Evolutionary conservation across 2,113 vertebrate species (phyloP), one percentile per base, ranked within the genome.

Genomic region (Lipotes vexillifer): DNA sequence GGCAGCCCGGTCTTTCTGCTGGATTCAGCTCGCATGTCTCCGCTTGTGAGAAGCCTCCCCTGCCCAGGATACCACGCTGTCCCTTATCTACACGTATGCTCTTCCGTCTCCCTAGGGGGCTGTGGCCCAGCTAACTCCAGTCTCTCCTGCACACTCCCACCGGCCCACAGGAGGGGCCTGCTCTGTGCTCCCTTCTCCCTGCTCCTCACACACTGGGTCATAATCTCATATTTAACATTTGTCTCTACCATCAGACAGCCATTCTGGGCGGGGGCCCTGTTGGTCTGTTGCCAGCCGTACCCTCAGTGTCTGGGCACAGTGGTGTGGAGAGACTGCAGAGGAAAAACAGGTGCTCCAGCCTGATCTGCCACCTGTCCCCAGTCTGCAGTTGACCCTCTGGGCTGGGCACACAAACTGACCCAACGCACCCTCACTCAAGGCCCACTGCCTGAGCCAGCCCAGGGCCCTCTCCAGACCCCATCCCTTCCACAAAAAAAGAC

Each of bases 401-500:
- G 38, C 14, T 0, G 0, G 57, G 36, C 78, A 44, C 44, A 21
- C 1, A 25, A 29, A 59, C 33, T 10, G 18, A 29, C 61, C 2
- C 0, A 36, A 11, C 0, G 1, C n/a, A 33, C 29, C 31, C 61
- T n/a, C 8, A 8, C 57, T 25, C 5, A 18, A 38, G 25, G 31
- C 8, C 59, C 9, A 10, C 23, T 27, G 14, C 75, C 33, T 2
- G 12, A 49, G 15, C 44, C 0, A 0, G 2, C 17, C 46, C 6
- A 57, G 59, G 20, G n/a, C n/a, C 55, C 29, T 49, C 57, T 69
- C 66, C 59, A 52, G 71, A 71, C 33, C 74, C 71, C 86, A 77
- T 7, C 88, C 95, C 78, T 57, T 38, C 86, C 18, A 5, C 63
- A 88, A 65, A 66, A 63, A 88, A 95, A 88, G 57, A 97, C 78